Evolutionary conservation across 2,797 vertebrate species (phyloP).

Genomic region (Botia kubotai): DNA sequence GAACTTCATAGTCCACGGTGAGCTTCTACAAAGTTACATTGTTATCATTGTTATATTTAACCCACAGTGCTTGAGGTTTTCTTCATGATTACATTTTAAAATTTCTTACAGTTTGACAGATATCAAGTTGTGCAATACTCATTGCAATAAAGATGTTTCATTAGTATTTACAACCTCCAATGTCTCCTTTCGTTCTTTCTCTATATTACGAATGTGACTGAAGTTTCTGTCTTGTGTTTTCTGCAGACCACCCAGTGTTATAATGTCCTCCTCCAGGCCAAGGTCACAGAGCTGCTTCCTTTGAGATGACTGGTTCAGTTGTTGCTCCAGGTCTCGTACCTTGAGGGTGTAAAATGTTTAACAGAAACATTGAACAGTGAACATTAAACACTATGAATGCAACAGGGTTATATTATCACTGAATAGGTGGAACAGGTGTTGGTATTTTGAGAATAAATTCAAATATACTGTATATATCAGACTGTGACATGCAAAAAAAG

Average conservation of each 20-base stretch:
- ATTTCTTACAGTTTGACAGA: neutral
- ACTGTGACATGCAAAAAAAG: too few species aligned
- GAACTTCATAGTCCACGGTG: slow-evolving; percentile 74
- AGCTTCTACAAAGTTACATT: slow-evolving; percentile 78
- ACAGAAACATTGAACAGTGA: neutral
- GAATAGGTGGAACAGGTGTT: too few species aligned
- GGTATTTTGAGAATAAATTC: too few species aligned
- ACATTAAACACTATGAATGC: neutral
- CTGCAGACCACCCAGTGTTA: slow-evolving; percentile 61
- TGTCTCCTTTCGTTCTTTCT: slow-evolving; percentile 86
- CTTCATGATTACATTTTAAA: neutral
- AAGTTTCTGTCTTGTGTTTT: slow-evolving; percentile 85
- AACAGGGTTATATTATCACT: too few species aligned
- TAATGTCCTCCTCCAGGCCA: slow-evolving; percentile 70
- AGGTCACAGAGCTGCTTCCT: slow-evolving; percentile 67
- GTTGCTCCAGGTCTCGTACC: slow-evolving; percentile 90
- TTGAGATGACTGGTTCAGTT: slow-evolving; percentile 73
- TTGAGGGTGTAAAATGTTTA: slow-evolving; percentile 59
- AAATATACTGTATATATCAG: too few species aligned
- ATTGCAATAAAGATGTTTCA: neutral
- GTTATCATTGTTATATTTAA: neutral
- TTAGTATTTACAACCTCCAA: slow-evolving; percentile 78
- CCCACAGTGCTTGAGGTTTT: neutral
- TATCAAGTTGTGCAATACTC: neutral
- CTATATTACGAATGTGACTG: slow-evolving; percentile 82